Percentiles rank a stretch among this genome's conserved stretches.
These are phyloP conservation scores for Puffinus mauretanicus DNA, from an alignment of 2,113 vertebrate genomes.

Conservation along the genomic window DNA sequence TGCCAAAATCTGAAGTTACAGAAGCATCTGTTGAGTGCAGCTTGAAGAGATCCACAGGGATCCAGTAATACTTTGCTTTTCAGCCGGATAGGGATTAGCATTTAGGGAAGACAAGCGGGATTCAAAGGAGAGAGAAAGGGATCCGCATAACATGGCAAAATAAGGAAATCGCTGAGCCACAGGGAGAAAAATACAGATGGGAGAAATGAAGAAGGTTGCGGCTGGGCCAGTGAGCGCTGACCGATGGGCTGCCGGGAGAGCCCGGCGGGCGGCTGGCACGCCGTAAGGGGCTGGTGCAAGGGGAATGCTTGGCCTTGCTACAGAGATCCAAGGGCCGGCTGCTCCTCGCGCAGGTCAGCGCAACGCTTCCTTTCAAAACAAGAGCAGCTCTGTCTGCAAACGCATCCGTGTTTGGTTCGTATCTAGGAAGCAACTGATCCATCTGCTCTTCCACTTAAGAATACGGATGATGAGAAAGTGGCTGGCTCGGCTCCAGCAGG, in stretches of 20 bases:
- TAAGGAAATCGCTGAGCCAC: not conserved
- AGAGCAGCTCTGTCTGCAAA: conserved; percentile 15
- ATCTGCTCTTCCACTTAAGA: conserved; percentile 63
- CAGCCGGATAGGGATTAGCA: not conserved
- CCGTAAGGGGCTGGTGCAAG: not conserved
- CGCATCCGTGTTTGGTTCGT: conserved; percentile 4
- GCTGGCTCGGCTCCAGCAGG: conserved; percentile 17
- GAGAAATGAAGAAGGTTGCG: fast-evolving
- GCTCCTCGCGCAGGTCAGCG: not conserved
- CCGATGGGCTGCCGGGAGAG: not conserved
- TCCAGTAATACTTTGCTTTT: not conserved
- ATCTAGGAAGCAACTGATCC: conserved; percentile 59
- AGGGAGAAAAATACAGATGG: not conserved
- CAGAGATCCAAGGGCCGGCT: not conserved
- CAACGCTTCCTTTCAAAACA: conserved; percentile 21
- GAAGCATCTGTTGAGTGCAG: not conserved
- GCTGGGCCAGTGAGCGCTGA: not conserved
- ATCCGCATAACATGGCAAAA: not conserved
- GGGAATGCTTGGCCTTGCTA: not conserved
- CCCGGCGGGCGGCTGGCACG: fast-evolving
- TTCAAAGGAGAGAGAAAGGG: not conserved
- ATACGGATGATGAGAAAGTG: conserved; percentile 38
- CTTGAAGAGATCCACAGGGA: not conserved
- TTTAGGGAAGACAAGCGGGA: not conserved
- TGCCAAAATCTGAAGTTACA: not conserved